These are phyloP conservation scores for Channa argus DNA, from an alignment of 2,113 vertebrate genomes.

Conservation along the genomic window DNA sequence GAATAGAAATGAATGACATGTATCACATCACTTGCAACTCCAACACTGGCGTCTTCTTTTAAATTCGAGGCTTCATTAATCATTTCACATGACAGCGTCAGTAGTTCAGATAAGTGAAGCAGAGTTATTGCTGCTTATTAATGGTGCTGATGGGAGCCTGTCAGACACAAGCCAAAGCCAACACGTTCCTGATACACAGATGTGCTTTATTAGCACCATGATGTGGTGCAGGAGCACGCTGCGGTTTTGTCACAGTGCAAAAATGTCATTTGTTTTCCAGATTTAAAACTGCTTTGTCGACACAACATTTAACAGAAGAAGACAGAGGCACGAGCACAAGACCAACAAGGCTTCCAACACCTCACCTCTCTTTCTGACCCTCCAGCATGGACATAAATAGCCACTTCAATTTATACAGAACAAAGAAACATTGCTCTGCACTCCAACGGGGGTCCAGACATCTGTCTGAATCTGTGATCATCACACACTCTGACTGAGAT, in stretches of 20 bases:
- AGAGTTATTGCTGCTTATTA: slow-evolving; percentile 64
- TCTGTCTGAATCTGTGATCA: slow-evolving; percentile 63
- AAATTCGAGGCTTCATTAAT: slow-evolving; percentile 63
- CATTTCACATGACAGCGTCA: slow-evolving; percentile 52
- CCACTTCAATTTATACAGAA: slow-evolving; percentile 62
- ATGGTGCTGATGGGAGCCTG: slow-evolving; percentile 67
- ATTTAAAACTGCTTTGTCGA: slow-evolving; percentile 8
- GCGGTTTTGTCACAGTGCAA: too few species aligned
- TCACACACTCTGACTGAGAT: slow-evolving; percentile 54
- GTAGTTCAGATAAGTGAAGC: slow-evolving; percentile 43
- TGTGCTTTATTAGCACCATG: slow-evolving; percentile 67
- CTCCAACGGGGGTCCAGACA: slow-evolving; percentile 56
- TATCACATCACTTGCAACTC: slow-evolving; percentile 37
- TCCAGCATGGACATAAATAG: slow-evolving; percentile 64
- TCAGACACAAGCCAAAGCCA: slow-evolving; percentile 60
- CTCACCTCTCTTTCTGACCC: slow-evolving; percentile 51
- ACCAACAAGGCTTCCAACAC: slow-evolving; percentile 7
- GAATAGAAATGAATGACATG: slow-evolving; percentile 47
- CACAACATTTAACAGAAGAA: background rate
- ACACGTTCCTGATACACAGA: slow-evolving; percentile 52
- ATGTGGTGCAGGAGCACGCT: slow-evolving; percentile 1
- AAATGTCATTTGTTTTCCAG: background rate
- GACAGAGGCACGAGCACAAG: background rate
- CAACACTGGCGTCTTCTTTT: slow-evolving; percentile 51
- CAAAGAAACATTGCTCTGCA: slow-evolving; percentile 56